Conservation (phyloP, 2,113 vertebrate species). For the Etia nguti region DNA sequence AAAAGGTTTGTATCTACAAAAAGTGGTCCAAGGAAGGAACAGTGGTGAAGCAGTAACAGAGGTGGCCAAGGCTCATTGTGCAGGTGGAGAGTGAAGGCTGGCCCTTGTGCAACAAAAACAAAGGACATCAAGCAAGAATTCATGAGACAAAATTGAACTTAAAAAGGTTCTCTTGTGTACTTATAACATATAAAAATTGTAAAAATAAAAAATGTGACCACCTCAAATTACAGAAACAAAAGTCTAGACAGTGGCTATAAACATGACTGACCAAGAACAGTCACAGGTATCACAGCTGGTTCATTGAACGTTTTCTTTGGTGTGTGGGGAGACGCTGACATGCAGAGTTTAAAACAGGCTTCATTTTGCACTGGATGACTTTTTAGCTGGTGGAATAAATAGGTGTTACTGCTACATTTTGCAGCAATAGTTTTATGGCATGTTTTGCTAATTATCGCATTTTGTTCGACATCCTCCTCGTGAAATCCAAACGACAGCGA, state of each 20-base stretch:
- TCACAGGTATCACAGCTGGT: not conserved
- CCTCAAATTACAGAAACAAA: not conserved
- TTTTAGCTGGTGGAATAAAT: not conserved
- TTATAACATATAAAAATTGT: not conserved
- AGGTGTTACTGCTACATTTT: not conserved
- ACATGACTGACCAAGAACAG: too few species aligned
- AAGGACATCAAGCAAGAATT: not conserved
- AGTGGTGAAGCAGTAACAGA: not conserved
- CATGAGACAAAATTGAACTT: not conserved
- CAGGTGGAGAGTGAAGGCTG: not conserved
- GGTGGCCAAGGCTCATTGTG: not conserved
- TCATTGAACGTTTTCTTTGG: not conserved
- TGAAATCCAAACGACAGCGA: not conserved
- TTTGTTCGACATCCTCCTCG: not conserved
- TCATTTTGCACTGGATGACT: not conserved
- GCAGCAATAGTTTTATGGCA: not conserved
- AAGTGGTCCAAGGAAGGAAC: not conserved
- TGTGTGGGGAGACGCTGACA: not conserved
- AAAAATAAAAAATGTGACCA: not conserved
- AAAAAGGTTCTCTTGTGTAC: not conserved
- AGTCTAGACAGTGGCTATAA: too few species aligned
- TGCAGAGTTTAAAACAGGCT: not conserved
- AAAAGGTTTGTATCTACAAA: not conserved
- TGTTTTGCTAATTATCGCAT: not conserved
- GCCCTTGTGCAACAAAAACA: not conserved